Base-by-base conservation (phyloP, 1,140 invertebrate species). In the Lycorma delicatula region DNA sequence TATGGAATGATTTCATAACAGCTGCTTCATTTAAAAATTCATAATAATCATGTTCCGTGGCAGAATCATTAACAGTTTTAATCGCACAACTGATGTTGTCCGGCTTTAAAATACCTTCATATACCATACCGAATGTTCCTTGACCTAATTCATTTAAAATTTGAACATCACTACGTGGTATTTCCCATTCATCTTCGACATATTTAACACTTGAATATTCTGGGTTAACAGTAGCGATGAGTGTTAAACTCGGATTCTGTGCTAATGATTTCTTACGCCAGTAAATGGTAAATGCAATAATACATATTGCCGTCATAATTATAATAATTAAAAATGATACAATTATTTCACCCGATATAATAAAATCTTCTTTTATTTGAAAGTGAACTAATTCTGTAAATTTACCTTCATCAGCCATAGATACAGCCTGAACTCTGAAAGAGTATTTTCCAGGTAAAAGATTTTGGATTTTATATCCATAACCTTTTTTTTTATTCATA, bases 41-140 rank as follows among this genome's bases (percentile, higher is more conserved):
- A 56, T 87, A 82, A 20, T 51, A 26, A 70, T 97, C 91, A 54
- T 85, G 73, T 67, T 89, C 83, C 13, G 85, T 87, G 9, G 92
- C 87, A 68, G 86, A 82, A 68, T 94, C 89, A 67, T 91, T 91
- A 13, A 96, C 91, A 57, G 92, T 97, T 79, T 98, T 99, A 27
- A 98, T 83, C 62, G 96, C 96, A 69, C 94, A 96, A 31, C 44
- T 54, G 9, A 53, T 54, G 9, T 60, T 60, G 1, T 60, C 47
- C 16, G 80, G 78, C 7, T 84, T 78, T 4, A 77, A 75, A 20
- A 83, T 71, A 4, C 88, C 88, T 68, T 88, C 82, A 67, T 85
- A 89, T 2, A 91, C 93, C 86, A 95, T 93, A 28, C 96, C 96
- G 73, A 98, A 99, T 18, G 92, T 94, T 1, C 96, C 96, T 68